A percentile compares a stretch with the other conserved stretches of the same genome.
phyloP scores from a whole-genome alignment of 2,888 invertebrate species.

The Troides oblongomaculatus region DNA sequence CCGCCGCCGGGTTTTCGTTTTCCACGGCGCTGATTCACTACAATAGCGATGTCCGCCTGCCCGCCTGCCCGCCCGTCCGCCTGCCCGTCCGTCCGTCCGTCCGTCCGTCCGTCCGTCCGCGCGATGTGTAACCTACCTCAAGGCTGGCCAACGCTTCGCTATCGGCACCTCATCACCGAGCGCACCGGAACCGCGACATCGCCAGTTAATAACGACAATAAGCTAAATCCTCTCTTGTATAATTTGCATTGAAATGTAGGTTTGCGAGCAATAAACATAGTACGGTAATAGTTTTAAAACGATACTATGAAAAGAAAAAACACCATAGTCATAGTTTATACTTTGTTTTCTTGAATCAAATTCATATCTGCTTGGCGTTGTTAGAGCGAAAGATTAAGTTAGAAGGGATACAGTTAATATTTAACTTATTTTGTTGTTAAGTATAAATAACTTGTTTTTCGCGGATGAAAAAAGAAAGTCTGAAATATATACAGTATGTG shows the following conservation, averaged over 20 bases:
- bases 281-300: neutral
- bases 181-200: neutral
- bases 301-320: neutral
- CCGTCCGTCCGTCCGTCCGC: conserved; percentile 56
- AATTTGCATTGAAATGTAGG: neutral
- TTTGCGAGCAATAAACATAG: neutral
- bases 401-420: no score
- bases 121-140: conserved; percentile 74
- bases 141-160: conserved; percentile 47
- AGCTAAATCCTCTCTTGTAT: neutral
- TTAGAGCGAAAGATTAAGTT: no score
- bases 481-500: neutral
- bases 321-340: no score
- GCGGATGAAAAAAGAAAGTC: no score
- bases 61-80: conserved; percentile 62
- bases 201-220: neutral
- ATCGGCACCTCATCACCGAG: conserved; percentile 4
- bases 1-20: conserved; percentile 68
- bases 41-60: conserved; percentile 68
- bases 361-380: no score
- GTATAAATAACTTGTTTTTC: no score
- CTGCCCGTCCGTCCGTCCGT: conserved; percentile 61
- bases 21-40: conserved; percentile 76
- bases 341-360: no score
- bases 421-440: no score